Evolutionary conservation across 2,113 vertebrate genomes (phyloP), one percentile per base, ranked within the genome.

Genomic region (Rhodinocichla rosea): DNA sequence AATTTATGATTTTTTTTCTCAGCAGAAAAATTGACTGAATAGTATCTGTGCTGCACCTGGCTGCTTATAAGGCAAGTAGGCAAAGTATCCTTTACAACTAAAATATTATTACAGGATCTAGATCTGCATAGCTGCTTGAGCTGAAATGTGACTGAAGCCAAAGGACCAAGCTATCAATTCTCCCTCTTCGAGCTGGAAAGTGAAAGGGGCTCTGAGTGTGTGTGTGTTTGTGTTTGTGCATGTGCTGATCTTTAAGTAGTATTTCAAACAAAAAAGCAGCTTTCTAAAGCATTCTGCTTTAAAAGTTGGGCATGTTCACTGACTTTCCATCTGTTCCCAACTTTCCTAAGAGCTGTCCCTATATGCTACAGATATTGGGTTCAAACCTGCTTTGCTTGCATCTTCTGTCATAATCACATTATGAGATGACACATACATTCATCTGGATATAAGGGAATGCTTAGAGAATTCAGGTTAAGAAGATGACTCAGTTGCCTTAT

Each of bases 391-490:
- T 86, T 94, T 83, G 47, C 64, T 90, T 94, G 83, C 60, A 83
- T 53, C 63, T 78, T 89, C 39, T 90, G 60, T 74, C 33, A 80
- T 70, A 88, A 86, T 90, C 83, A 67, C 56, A 71, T 80, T 78
- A 83, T 70, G 40, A 93, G 63, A 90, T n/a, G 71, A 86, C 56
- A 80, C 8, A 53, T 68, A 73, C n/a, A 62, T 95, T 69, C n/a
- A 57, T 83, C 80, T 90, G 70, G 59, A 68, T 13, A 9, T 56
- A 93, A 86, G 47, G 40, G n/a, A 91, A 90, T 0, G 1, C 59
- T 95, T 86, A 86, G 35, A 92, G 87, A 85, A 93, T 83, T 59
- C 60, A 64, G 56, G 68, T 86, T 86, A 88, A 94, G 77, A 87
- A 77, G 84, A 88, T 92, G 74, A 89, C 33, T 87, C 71, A 37